Conservation (phyloP, 2,888 invertebrate genomes). For the Perithous albicinctus region DNA sequence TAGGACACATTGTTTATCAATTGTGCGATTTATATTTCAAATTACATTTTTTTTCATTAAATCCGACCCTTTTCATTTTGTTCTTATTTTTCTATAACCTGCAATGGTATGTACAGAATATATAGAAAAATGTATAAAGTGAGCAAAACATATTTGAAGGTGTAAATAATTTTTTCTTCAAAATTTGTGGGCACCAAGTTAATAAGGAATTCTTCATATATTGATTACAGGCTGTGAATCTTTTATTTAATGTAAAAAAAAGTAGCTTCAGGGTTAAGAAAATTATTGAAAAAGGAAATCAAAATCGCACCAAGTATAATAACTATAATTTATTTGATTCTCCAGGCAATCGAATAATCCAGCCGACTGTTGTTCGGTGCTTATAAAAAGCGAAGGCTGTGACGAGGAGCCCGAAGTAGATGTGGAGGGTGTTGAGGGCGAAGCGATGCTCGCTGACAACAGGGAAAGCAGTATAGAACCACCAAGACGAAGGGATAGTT, state of each 20-base stretch:
- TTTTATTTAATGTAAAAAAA: too few species aligned
- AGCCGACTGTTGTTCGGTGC: slow-evolving; percentile 83
- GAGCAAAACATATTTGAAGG: too few species aligned
- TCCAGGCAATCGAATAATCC: slow-evolving; percentile 82
- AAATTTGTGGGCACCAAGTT: neutral
- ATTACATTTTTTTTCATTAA: too few species aligned
- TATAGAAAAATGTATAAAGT: too few species aligned
- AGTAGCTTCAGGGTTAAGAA: neutral
- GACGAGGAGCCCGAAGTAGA: slow-evolving; percentile 83
- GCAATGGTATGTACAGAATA: too few species aligned
- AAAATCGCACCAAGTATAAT: neutral
- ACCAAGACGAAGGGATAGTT: slow-evolving; percentile 89
- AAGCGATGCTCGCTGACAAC: slow-evolving; percentile 80
- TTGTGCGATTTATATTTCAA: too few species aligned
- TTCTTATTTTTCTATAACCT: too few species aligned
- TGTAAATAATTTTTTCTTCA: too few species aligned
- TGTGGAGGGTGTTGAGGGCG: slow-evolving; percentile 85
- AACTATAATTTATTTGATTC: neutral
- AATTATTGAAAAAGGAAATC: neutral
- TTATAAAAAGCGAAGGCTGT: slow-evolving; percentile 83
- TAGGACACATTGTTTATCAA: too few species aligned
- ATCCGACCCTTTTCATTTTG: too few species aligned
- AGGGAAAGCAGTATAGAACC: slow-evolving; percentile 85
- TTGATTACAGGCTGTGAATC: too few species aligned
- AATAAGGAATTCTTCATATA: neutral